phyloP scores from a whole-genome alignment of 2,888 invertebrate species.

The Reticulitermes lucifugus region DNA sequence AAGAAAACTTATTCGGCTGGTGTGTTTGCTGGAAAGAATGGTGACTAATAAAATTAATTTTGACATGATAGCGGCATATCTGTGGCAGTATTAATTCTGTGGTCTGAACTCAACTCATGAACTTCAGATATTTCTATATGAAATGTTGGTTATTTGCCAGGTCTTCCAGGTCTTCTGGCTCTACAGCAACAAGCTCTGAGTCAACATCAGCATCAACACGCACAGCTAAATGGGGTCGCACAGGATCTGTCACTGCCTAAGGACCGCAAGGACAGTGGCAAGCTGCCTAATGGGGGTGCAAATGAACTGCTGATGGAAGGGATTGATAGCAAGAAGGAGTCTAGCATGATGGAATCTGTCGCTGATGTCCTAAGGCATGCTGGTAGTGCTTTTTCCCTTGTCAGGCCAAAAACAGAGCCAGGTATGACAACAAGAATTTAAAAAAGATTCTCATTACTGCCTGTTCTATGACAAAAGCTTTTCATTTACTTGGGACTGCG shows the following conservation, averaged over 20 bases:
- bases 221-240: slow-evolving; percentile 71
- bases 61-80: no score
- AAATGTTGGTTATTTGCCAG: slow-evolving; percentile 45
- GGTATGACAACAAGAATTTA: slow-evolving; percentile 62
- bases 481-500: not conserved
- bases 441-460: not conserved
- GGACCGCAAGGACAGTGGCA: slow-evolving; percentile 55
- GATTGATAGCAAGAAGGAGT: slow-evolving; percentile 54
- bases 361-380: slow-evolving; percentile 82
- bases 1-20: no score
- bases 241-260: slow-evolving; percentile 91
- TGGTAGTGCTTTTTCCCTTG: slow-evolving; percentile 88
- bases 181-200: slow-evolving; percentile 75
- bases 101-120: not conserved
- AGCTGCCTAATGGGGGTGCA: slow-evolving; percentile 57
- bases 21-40: no score
- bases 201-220: slow-evolving; percentile 56
- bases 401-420: slow-evolving; percentile 87
- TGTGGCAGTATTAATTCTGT: not conserved
- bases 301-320: slow-evolving; percentile 51
- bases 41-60: no score
- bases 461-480: not conserved
- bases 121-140: slow-evolving; percentile 4
- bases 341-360: slow-evolving; percentile 72
- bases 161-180: slow-evolving; percentile 72